A percentile compares a stretch with the other conserved stretches of the same genome.
Evolutionary conservation across 2,888 invertebrate species (phyloP).

Genomic region (Drosophila pegasa): DNA sequence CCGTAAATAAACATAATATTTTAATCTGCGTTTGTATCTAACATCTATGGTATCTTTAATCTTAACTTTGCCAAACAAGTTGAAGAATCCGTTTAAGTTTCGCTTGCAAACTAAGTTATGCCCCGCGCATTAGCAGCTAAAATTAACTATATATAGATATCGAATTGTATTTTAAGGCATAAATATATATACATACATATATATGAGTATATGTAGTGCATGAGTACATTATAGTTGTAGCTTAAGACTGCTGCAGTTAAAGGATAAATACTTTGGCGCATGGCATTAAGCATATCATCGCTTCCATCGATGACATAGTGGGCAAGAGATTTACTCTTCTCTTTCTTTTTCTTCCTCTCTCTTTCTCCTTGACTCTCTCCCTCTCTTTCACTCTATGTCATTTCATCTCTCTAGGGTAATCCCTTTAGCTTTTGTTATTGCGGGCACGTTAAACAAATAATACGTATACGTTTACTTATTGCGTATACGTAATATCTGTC

Average conservation of each 20-base stretch:
- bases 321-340: conserved; percentile 1
- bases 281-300: conserved; percentile 1
- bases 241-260: background rate
- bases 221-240: background rate
- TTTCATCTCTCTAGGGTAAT: conserved; percentile 22
- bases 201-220: background rate
- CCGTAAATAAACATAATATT: too few relatives aligned
- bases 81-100: background rate
- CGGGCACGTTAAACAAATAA: conserved; percentile 69
- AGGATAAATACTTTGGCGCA: background rate
- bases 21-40: background rate
- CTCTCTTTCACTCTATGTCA: background rate
- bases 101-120: background rate
- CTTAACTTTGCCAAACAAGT: background rate
- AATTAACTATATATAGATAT: background rate
- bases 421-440: conserved; percentile 53
- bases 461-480: conserved; percentile 61
- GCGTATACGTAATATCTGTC: conserved; percentile 63
- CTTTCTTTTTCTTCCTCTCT: background rate
- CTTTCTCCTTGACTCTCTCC: background rate
- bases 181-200: background rate
- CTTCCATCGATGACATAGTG: conserved; percentile 18
- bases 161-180: background rate
- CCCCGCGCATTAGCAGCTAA: background rate
- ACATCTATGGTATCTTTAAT: background rate